Conservation (phyloP, 2,888 invertebrate genomes). For the Tyria jacobaeae region DNA sequence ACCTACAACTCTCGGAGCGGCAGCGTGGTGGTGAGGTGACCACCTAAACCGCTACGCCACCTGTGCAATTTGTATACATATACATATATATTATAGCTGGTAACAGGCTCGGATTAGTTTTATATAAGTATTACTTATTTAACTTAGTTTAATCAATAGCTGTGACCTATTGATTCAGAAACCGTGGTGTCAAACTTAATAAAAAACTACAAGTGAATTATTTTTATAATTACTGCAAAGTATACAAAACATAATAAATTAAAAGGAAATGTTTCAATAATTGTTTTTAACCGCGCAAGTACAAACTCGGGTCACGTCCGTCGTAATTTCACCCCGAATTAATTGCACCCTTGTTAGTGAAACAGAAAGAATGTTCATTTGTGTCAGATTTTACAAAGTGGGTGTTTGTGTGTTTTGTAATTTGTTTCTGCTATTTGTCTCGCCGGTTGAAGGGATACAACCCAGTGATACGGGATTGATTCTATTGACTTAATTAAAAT, state of each 20-base stretch:
- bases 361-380: conserved; percentile 37
- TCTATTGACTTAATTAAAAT: neutral
- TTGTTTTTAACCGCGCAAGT: conserved; percentile 22
- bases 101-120: too few relatives aligned
- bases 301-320: conserved; percentile 25
- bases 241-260: conserved; percentile 14
- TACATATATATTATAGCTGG: too few relatives aligned
- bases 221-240: conserved; percentile 6
- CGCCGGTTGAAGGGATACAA: neutral
- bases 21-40: too few relatives aligned
- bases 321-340: conserved; percentile 32
- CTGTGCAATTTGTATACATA: too few relatives aligned
- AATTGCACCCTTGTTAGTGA: conserved; percentile 29
- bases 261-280: conserved; percentile 19
- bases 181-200: too few relatives aligned
- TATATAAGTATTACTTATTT: too few relatives aligned
- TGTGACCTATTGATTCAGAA: too few relatives aligned
- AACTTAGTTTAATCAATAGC: too few relatives aligned
- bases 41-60: too few relatives aligned
- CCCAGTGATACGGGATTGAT: neutral
- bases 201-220: neutral
- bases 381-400: conserved; percentile 25
- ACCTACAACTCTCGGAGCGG: too few relatives aligned
- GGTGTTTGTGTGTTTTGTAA: conserved; percentile 22
- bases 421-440: conserved; percentile 14